Base-by-base conservation (phyloP, 2,888 invertebrate genomes). In the Myathropa florea region DNA sequence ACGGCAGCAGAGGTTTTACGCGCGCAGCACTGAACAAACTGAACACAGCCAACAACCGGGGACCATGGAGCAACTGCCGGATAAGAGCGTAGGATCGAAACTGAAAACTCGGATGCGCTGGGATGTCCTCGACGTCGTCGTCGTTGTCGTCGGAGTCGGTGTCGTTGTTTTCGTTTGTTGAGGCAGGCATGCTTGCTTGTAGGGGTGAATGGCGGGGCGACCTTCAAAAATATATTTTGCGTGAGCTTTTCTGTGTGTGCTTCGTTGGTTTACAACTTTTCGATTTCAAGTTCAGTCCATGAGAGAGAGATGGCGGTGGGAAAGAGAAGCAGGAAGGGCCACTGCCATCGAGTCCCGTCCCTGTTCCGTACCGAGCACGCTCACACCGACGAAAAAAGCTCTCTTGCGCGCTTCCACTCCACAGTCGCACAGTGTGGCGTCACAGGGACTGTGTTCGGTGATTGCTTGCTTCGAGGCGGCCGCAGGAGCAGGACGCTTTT, bases 21-120 rank as follows among this genome's bases (percentile, higher is more conserved):
- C 81, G 81, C 60, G 24, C 57, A 57, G 26, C 46, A 64, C 73
- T 30, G 24, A n/a, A 78, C 53, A 65, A 76, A 39, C 68, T 73
- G 21, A 75, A n/a, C 64, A 70, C 7, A 46, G 59, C 26, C 60
- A 60, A 80, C 21, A 24, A 39, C 60, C 39, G 46, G 33, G 68
- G 72, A 75, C 75, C 86, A 77, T 46, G 46, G 18, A 83, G 70
- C 78, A 86, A 86, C 86, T 79, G 70, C 46, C 75, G 75, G 79
- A 82, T 75, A 75, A 36, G 86, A 86, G 86, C 78, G 86, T 83
- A 82, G 78, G 59, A 79, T 82, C 70, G 71, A 82, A 86, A 86
- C 86, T 86, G 86, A 86, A 81, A 68, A 78, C 67, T 86, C 61
- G 57, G 82, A 86, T 86, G 71, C 71, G 78, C 71, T 75, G 60